Base-by-base conservation (phyloP, 2,888 invertebrate genomes). In the Epinotia demarniana region DNA sequence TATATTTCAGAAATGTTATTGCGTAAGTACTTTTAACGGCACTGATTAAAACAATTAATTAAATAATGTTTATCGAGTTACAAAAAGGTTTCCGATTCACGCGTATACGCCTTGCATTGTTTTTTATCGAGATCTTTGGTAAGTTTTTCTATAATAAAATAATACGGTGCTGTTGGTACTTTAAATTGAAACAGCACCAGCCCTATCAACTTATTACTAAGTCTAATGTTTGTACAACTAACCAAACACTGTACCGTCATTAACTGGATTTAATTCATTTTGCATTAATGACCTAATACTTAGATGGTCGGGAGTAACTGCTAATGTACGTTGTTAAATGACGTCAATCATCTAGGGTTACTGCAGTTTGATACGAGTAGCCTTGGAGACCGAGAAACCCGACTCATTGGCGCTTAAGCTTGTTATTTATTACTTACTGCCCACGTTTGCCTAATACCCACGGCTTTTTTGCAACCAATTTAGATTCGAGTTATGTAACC, bases 311-410 rank as follows among this genome's bases (percentile, higher is more conserved):
- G 46, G 77, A 72, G 75, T 77, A 79, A 78, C 78, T 75, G 78
- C 79, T 81, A 82, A 81, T 81, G 81, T 82, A 27, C 77, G 78
- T 79, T 80, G 81, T 79, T 83, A 83, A 85, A 85, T 87, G 86
- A 88, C 84, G 84, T 81, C 80, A 69, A 82, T 83, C 88, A 85
- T 90, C 88, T 90, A 90, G 86, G 80, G 85, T 86, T 87, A 89
- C 85, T 87, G 88, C 88, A 87, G 81, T 88, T 89, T 90, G 87
- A 90, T 89, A n/a, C n/a, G n/a, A n/a, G n/a, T n/a, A 89, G 87
- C 86, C 84, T 77, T 79, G 83, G 79, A 81, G 80, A 81, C 80
- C 78, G 82, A 85, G 86, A 84, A 84, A 84, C 83, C 78, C 78
- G 70, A 79, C 78, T 81, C 85, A 87, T 85, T 81, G 87, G 84